Evolutionary conservation across 1,140 invertebrate species (phyloP).

Genomic region (Mya arenaria): DNA sequence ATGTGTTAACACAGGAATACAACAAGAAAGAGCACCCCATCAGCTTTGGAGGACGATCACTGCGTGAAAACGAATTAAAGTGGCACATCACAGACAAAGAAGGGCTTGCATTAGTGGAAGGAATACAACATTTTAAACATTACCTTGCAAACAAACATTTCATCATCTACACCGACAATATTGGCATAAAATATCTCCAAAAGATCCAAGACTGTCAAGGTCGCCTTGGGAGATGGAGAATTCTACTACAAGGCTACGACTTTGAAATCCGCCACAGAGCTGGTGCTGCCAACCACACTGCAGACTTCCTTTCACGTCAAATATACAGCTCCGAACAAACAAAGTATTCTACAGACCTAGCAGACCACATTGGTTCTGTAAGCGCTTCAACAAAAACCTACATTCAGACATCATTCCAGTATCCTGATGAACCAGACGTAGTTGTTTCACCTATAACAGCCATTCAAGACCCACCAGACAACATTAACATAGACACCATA

Average conservation of each 20-base stretch:
- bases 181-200: conserved; percentile 31
- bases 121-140: conserved; percentile 11
- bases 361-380: too few species aligned
- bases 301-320: conserved; percentile 21
- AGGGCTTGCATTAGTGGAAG: conserved; percentile 41
- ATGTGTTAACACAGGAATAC: conserved; percentile 51
- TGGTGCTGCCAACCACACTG: neutral
- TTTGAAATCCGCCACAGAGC: conserved; percentile 15
- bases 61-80: conserved; percentile 33
- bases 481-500: too few species aligned
- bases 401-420: too few species aligned
- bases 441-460: too few species aligned
- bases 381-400: too few species aligned
- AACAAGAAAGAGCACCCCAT: conserved; percentile 46
- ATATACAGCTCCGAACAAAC: too few species aligned
- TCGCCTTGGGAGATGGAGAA: conserved; percentile 34
- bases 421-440: too few species aligned
- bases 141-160: conserved; percentile 43
- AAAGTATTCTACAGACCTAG: too few species aligned
- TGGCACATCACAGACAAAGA: conserved; percentile 49
- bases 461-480: too few species aligned
- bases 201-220: neutral
- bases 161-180: conserved; percentile 41
- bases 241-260: conserved; percentile 30
- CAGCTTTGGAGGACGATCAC: conserved; percentile 56